Base-by-base conservation (phyloP, 2,797 vertebrate genomes). In the Danio aesculapii region DNA sequence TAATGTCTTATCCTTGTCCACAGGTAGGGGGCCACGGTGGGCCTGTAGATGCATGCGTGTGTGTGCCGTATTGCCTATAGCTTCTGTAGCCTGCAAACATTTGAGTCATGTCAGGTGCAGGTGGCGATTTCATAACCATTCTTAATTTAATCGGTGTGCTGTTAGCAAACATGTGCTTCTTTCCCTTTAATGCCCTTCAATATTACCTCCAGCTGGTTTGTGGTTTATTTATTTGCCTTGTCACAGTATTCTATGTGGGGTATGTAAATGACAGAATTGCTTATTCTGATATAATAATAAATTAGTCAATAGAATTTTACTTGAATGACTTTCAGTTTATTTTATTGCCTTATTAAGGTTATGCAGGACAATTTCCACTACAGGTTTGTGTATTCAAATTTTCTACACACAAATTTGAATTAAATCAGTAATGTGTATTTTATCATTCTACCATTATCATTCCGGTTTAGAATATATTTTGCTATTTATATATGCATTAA, bases 1-100 rank as follows among this genome's bases (percentile, higher is more conserved):
- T 71, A 64, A 77, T 86, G 83, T 86, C 71, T 86, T 87, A 76
- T 84, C 82, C 73, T 53, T 64, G 62, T 64, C 63, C 67, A 59
- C 86, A 87, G 84, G 83, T 83, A 87, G 84, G 84, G 83, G 83
- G 83, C 82, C 79, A 62, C 46, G 63, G 53, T 74, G 69, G 52
- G 69, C 63, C 79, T 77, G 61, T 66, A 80, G 73, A 81, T 69
- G 46, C 41, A 76, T 57, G 41, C n/a, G 14, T 64, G n/a, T 67
- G 8, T 72, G 30, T 3, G 55, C 81, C 69, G 12, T 63, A 53
- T 72, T 9, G 8, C 43, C 55, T 57, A 50, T n/a, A 55, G 43
- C 77, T 64, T 47, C 44, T 39, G 57, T 55, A 82, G 71, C 64
- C 64, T 52, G 55, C 46, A 71, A 64, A n/a, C 52, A 58, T 57